These are phyloP conservation scores for Oreochromis tanganicae DNA, from an alignment of 2,113 vertebrate genomes.

Conservation along the genomic window DNA sequence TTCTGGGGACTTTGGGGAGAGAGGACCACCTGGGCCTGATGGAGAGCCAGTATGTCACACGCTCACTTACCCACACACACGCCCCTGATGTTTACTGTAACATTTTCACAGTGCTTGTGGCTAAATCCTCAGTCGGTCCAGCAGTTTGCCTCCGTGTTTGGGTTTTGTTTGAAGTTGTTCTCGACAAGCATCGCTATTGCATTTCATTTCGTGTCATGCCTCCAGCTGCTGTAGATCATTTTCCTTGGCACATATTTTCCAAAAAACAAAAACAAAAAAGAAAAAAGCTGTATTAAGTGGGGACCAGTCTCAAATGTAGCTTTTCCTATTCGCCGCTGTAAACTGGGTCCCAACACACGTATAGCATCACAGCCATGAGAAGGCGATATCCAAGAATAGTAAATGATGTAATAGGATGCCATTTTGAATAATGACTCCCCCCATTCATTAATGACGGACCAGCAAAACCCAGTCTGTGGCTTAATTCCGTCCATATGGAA, in stretches of 20 bases:
- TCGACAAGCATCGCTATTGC: slow-evolving; percentile 9
- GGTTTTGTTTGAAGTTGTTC: slow-evolving; percentile 28
- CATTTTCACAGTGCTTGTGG: neutral
- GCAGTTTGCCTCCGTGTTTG: slow-evolving; percentile 1
- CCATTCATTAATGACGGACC: neutral
- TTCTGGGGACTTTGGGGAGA: slow-evolving; percentile 92
- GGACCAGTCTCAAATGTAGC: neutral
- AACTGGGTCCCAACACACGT: neutral
- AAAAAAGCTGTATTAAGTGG: neutral
- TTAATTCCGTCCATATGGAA: neutral
- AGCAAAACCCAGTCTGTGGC: neutral
- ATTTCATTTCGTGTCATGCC: slow-evolving; percentile 23
- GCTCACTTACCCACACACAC: neutral
- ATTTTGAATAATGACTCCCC: neutral
- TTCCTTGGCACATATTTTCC: slow-evolving; percentile 7
- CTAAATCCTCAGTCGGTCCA: slow-evolving; percentile 22
- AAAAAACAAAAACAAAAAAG: neutral
- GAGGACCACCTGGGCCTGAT: slow-evolving; percentile 92
- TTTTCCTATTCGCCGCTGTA: slow-evolving; percentile 30
- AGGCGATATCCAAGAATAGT: slow-evolving; percentile 20
- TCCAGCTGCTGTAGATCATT: slow-evolving; percentile 19
- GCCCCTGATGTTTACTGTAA: slow-evolving; percentile 13
- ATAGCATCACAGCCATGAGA: neutral
- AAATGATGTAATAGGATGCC: neutral
- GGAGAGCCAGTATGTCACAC: slow-evolving; percentile 92